Percentiles rank a stretch among this genome's conserved stretches.
phyloP scores from a whole-genome alignment of 2,888 invertebrate species.

The Leptopilina drosophilae region DNA sequence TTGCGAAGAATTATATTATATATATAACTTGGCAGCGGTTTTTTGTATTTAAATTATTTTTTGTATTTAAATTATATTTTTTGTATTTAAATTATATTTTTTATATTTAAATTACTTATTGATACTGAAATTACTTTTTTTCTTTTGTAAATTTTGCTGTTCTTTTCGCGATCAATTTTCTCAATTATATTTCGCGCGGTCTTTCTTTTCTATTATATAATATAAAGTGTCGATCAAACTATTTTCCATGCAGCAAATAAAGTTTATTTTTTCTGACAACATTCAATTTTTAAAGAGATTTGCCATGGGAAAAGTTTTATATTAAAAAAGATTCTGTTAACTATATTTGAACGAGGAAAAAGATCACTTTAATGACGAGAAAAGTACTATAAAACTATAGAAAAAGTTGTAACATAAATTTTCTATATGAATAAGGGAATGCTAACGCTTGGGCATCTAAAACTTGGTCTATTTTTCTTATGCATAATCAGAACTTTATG shows the following conservation, averaged over 20 bases:
- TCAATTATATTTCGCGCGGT: too few species aligned
- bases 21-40: too few species aligned
- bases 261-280: neutral
- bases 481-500: slow-evolving; percentile 23
- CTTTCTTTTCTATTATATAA: too few species aligned
- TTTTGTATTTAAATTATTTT: too few species aligned
- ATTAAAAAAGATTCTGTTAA: neutral
- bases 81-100: too few species aligned
- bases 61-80: too few species aligned
- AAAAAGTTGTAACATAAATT: slow-evolving; percentile 29
- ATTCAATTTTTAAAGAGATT: slow-evolving; percentile 1
- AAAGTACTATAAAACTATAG: slow-evolving; percentile 30
- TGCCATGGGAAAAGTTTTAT: neutral
- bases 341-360: slow-evolving; percentile 8
- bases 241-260: neutral
- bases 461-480: slow-evolving; percentile 9
- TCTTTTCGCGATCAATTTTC: too few species aligned
- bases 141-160: too few species aligned
- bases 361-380: slow-evolving; percentile 21
- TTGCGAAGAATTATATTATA: too few species aligned
- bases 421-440: neutral
- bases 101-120: too few species aligned
- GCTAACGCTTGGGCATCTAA: neutral
- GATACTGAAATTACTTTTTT: too few species aligned
- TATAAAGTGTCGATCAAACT: too few species aligned